Evolutionary conservation across 2,113 vertebrate genomes (phyloP).

Genomic region (Poeciliopsis occidentalis): DNA sequence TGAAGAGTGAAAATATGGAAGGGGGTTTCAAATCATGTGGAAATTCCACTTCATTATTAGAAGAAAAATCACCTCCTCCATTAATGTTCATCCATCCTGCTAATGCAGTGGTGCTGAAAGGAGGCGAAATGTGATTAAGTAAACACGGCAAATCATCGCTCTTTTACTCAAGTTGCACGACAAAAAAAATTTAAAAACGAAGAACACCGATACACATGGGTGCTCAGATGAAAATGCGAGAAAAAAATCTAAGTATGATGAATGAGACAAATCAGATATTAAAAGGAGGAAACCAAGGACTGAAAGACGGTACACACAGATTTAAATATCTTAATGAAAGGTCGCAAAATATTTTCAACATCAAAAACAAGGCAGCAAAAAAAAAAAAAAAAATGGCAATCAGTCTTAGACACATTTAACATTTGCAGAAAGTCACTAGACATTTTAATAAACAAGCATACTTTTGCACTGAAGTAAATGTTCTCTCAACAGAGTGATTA

Average conservation of each 20-base stretch:
- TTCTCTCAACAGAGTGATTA: conserved; percentile 19
- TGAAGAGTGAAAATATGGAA: conserved; percentile 19
- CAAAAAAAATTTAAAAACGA: conserved; percentile 36
- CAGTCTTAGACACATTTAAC: conserved; percentile 24
- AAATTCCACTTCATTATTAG: conserved; percentile 62
- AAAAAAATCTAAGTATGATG: background rate
- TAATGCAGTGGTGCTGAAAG: conserved; percentile 50
- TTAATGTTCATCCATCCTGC: conserved; percentile 62
- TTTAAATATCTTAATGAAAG: conserved; percentile 44
- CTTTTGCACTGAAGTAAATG: conserved; percentile 24
- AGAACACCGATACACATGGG: conserved; percentile 20
- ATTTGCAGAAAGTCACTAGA: conserved; percentile 3
- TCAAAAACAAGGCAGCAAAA: background rate
- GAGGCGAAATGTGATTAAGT: conserved; percentile 53
- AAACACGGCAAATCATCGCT: conserved; percentile 52
- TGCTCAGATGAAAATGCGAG: conserved; percentile 40
- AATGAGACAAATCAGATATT: conserved; percentile 44
- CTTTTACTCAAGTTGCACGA: conserved; percentile 32
- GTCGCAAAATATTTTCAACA: conserved; percentile 19
- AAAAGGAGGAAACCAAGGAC: conserved; percentile 31
- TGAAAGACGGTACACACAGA: conserved; percentile 6
- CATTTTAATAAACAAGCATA: conserved; percentile 23
- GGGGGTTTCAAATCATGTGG: conserved; percentile 38
- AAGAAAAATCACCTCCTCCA: conserved; percentile 44
- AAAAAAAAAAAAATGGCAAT: conserved; percentile 23